phyloP scores from a whole-genome alignment of 2,113 vertebrate genomes.

The Sinocyclocheilus anophthalmus region DNA sequence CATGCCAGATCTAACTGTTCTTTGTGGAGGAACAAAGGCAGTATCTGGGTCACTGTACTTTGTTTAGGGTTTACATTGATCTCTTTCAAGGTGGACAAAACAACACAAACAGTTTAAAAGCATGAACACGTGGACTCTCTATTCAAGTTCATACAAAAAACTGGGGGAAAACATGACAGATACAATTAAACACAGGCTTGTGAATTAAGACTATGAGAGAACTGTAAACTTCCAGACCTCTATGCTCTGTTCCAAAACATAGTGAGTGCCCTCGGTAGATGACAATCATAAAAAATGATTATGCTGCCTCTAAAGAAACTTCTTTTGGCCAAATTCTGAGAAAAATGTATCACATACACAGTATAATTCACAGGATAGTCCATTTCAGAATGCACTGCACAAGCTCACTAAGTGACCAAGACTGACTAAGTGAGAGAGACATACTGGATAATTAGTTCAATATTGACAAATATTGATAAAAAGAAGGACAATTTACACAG shows the following conservation, averaged over 20 bases:
- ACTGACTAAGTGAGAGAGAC: not conserved
- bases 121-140: not conserved
- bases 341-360: not conserved
- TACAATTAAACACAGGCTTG: not conserved
- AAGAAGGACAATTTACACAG: not conserved
- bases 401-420: not conserved
- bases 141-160: conserved; percentile 12
- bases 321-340: not conserved
- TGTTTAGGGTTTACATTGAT: not conserved
- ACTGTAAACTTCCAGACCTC: not conserved
- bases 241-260: not conserved
- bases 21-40: conserved; percentile 44
- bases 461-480: not conserved
- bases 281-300: not conserved
- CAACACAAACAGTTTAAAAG: not conserved
- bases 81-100: conserved; percentile 29
- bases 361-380: too few species aligned
- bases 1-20: conserved; percentile 22
- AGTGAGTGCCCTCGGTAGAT: not conserved
- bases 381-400: not conserved
- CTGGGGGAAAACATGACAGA: not conserved
- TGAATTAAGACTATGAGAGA: not conserved
- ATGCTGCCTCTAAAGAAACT: not conserved
- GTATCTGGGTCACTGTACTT: conserved; percentile 65
- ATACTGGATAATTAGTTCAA: not conserved